phyloP scores from a whole-genome alignment of 1,140 invertebrate species.

The Drosophila littoralis region DNA sequence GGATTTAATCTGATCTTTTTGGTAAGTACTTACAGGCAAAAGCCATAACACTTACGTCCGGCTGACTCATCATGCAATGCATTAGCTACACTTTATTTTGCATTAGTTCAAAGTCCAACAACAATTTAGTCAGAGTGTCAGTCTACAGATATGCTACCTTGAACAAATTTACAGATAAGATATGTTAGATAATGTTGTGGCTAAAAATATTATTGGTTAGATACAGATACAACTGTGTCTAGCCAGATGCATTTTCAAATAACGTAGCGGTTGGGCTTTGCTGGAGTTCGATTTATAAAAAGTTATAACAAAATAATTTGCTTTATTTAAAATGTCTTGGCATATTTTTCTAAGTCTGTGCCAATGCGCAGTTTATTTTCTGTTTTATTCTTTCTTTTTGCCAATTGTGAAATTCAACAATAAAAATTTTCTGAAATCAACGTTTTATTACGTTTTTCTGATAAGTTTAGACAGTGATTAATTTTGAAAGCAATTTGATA shows the following conservation, averaged over 20 bases:
- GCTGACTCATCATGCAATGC: constrained; percentile 18
- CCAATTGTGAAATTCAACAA: not conserved
- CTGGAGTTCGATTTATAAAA: not conserved
- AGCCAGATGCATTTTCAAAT: not conserved
- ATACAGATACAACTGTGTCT: not conserved
- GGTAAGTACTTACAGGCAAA: constrained; percentile 85
- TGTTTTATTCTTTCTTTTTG: not conserved
- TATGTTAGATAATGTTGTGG: not conserved
- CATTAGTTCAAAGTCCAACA: constrained; percentile 13
- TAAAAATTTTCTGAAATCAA: no score
- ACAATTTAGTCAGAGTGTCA: constrained; percentile 5
- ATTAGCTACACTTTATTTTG: not conserved
- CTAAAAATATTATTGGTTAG: not conserved
- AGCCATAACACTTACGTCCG: not conserved
- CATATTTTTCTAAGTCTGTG: not conserved
- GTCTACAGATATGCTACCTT: not conserved
- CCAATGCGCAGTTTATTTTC: constrained; percentile 1
- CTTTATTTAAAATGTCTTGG: not conserved
- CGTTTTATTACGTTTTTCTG: not conserved
- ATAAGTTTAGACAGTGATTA: constrained; percentile 29
- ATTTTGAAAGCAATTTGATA: constrained; percentile 16
- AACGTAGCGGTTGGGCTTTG: not conserved
- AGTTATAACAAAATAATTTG: not conserved
- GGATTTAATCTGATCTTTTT: constrained; percentile 89
- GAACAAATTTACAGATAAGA: constrained; percentile 17